Base-by-base conservation (phyloP, 2,113 vertebrate genomes). In the Cephalopholis sonnerati region DNA sequence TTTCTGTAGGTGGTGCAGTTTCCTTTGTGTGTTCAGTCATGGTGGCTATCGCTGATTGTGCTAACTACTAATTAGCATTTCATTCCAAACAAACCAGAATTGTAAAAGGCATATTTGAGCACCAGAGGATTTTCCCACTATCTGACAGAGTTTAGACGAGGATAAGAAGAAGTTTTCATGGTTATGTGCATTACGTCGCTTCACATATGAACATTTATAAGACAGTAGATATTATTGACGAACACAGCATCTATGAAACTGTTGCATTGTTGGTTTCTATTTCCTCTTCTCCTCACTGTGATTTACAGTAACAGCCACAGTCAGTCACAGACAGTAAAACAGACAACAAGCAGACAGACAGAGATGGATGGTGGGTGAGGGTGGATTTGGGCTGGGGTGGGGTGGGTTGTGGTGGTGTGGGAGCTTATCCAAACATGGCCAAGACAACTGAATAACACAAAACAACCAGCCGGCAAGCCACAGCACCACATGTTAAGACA, bases 401-500 rank as follows among this genome's bases (percentile, higher is more conserved):
- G 84, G 27, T 20, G 48, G 44, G 74, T 50, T 85, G 82, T 83
- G 54, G 77, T 73, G 46, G 81, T 66, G 79, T 64, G 57, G 72
- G 55, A 72, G 84, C 68, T 86, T 86, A 91, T 90, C 84, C 84
- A 89, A 93, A 95, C 90, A 94, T 81, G 81, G 92, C 86, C 81
- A 72, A 86, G 73, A 90, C 84, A 80, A 89, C 82, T 84, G 85
- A 91, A 90, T 86, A 88, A 89, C 93, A 82, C 90, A 92, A 84
- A 89, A 91, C 82, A 87, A 80, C 83, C 91, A 92, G 87, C 70
- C 88, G 53, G 85, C 84, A 87, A 94, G 91, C 93, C 94, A 89
- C 91, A 88, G 83, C 74, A 82, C 85, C 85, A 85, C 87, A 90
- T 92, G 88, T 93, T 94, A 88, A 95, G 90, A 94, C 93, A 83